These are phyloP conservation scores for Xyrichtys novacula DNA, from an alignment of 2,797 vertebrate genomes.

Conservation along the genomic window DNA sequence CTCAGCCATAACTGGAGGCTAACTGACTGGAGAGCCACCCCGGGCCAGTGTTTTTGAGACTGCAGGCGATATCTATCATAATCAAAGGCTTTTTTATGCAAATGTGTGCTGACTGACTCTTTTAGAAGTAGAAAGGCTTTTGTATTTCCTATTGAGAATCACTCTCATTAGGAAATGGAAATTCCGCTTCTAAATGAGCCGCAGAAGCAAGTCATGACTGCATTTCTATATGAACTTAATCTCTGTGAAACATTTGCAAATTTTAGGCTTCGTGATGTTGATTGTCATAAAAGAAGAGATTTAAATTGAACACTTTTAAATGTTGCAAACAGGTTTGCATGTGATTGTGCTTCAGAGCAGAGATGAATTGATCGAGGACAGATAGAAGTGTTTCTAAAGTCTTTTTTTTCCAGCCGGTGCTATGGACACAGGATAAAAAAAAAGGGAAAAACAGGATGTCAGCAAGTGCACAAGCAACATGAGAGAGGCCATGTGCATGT, in stretches of 20 bases:
- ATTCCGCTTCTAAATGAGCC: constrained; percentile 65
- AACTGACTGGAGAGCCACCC: constrained; percentile 77
- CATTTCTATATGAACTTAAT: constrained; percentile 35
- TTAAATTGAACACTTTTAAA: constrained; percentile 27
- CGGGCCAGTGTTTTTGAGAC: constrained; percentile 77
- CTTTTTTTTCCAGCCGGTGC: constrained; percentile 1
- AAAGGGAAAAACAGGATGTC: not conserved
- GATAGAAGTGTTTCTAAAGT: not conserved
- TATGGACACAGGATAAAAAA: constrained; percentile 11
- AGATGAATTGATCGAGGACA: constrained; percentile 11
- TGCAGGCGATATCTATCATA: constrained; percentile 78
- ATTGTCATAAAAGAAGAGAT: constrained; percentile 31
- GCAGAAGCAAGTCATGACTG: constrained; percentile 55
- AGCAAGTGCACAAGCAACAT: constrained; percentile 20
- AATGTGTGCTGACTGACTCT: constrained; percentile 81
- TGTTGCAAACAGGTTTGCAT: not conserved
- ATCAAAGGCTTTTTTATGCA: constrained; percentile 83
- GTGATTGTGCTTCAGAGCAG: not conserved
- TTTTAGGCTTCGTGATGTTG: constrained; percentile 18
- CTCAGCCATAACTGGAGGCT: constrained; percentile 76
- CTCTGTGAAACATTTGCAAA: constrained; percentile 42
- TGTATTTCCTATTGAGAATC: constrained; percentile 77
- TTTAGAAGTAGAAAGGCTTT: constrained; percentile 77
- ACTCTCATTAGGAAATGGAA: constrained; percentile 78
- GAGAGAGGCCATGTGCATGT: constrained; percentile 3